Evolutionary conservation across 1,140 invertebrate genomes (phyloP).

Genomic region (Megalonaias nervosa): DNA sequence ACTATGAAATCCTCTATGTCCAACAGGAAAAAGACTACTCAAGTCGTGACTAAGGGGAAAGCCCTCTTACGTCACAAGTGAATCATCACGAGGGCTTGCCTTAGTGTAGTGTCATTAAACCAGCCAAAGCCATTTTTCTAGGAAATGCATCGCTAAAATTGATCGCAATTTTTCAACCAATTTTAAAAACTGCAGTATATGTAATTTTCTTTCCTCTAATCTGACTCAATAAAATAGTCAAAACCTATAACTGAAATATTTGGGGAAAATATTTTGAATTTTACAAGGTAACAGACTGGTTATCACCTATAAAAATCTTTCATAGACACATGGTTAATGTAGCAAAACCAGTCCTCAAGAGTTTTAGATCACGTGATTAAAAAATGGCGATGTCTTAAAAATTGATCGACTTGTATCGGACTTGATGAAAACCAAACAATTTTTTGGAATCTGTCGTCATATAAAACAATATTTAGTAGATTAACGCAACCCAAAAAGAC

Average conservation of each 20-base stretch:
- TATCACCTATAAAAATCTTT: neutral
- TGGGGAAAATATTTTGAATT: slow-evolving; percentile 27
- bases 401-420: neutral
- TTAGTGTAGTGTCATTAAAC: neutral
- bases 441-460: neutral
- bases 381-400: neutral
- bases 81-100: slow-evolving; percentile 39
- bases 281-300: slow-evolving; percentile 33
- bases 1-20: too few species aligned
- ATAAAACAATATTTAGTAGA: too few species aligned
- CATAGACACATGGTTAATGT: too few species aligned
- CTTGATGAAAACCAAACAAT: neutral
- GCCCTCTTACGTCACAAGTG: slow-evolving; percentile 54
- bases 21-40: neutral
- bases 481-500: neutral
- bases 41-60: slow-evolving; percentile 47
- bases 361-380: neutral
- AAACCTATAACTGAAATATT: too few species aligned
- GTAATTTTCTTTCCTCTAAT: too few species aligned
- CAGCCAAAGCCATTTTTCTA: neutral
- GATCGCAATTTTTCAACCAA: too few species aligned
- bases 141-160: too few species aligned
- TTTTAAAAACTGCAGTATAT: too few species aligned
- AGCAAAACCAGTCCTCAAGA: neutral
- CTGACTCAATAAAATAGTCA: too few species aligned